A percentile compares a stretch with the other conserved stretches of the same genome.
Conservation (phyloP, 2,797 vertebrate genomes). For the Chelidonichthys spinosus region DNA sequence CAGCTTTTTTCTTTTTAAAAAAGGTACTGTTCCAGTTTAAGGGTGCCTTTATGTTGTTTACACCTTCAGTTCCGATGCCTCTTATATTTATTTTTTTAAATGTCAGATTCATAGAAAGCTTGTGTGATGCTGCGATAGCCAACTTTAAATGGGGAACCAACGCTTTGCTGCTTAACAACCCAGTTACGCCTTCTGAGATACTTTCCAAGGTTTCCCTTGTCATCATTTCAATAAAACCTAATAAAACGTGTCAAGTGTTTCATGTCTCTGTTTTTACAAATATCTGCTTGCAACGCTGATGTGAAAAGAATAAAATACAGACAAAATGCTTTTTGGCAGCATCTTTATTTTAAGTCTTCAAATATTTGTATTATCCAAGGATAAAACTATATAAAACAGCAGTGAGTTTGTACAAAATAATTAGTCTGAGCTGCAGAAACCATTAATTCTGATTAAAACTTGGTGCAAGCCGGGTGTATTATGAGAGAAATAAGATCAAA, state of each 20-base stretch:
- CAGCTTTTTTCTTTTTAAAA: constrained; percentile 6
- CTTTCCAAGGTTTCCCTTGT: constrained; percentile 36
- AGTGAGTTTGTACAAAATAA: constrained; percentile 32
- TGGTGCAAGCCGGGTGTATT: background rate
- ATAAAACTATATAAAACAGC: constrained; percentile 36
- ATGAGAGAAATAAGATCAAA: background rate
- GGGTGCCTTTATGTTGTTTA: constrained; percentile 36
- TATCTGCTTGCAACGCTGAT: background rate
- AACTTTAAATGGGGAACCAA: constrained; percentile 29
- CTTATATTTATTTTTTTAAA: constrained; percentile 59
- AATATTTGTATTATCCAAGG: background rate
- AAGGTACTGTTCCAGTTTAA: constrained; percentile 43
- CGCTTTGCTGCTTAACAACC: constrained; percentile 57
- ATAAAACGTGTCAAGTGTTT: constrained; percentile 10
- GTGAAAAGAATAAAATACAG: background rate
- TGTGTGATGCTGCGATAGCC: constrained; percentile 34
- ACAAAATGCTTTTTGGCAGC: background rate
- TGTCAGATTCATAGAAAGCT: constrained; percentile 16
- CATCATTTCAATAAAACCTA: constrained; percentile 66
- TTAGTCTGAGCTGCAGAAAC: background rate
- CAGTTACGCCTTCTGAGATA: constrained; percentile 23
- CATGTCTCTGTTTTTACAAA: constrained; percentile 5
- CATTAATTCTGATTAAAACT: constrained; percentile 9
- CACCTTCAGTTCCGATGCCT: constrained; percentile 31
- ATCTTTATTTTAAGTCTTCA: constrained; percentile 56